Conservation (phyloP, 37 sponge, comb jelly and placozoan species). For the Chondrilla cf. caribensis region DNA sequence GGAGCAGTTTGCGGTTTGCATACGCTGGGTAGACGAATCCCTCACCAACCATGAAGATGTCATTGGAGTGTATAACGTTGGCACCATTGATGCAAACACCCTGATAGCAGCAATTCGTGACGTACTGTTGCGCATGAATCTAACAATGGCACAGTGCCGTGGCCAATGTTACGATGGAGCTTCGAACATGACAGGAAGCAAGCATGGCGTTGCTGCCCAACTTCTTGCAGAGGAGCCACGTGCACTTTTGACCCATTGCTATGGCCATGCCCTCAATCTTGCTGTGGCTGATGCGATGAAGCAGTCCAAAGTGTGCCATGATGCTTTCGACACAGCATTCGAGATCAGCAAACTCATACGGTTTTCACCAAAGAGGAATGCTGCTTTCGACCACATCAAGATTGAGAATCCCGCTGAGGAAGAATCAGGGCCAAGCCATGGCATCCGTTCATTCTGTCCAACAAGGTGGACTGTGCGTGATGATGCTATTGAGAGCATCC, state of each 20-base stretch:
- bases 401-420: constrained; percentile 23
- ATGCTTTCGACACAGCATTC: constrained; percentile 42
- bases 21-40: constrained; percentile 33
- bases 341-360: constrained; percentile 31
- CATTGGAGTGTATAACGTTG: constrained; percentile 37
- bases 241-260: constrained; percentile 34
- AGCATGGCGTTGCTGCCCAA: constrained; percentile 34
- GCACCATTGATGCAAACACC: constrained; percentile 26
- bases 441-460: constrained; percentile 48
- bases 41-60: constrained; percentile 42
- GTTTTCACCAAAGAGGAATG: constrained; percentile 46
- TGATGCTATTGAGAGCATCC: constrained; percentile 43
- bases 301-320: constrained; percentile 32
- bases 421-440: neutral
- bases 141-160: constrained; percentile 24
- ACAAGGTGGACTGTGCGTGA: constrained; percentile 58
- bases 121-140: constrained; percentile 26
- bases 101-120: constrained; percentile 23
- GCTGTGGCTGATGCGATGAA: constrained; percentile 43
- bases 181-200: constrained; percentile 41
- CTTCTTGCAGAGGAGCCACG: constrained; percentile 27
- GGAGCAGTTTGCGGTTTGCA: constrained; percentile 75
- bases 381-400: constrained; percentile 45
- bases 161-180: constrained; percentile 56
- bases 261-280: constrained; percentile 36